Base-by-base conservation (phyloP, 2,888 invertebrate species). In the Cecidostiba fungosa region DNA sequence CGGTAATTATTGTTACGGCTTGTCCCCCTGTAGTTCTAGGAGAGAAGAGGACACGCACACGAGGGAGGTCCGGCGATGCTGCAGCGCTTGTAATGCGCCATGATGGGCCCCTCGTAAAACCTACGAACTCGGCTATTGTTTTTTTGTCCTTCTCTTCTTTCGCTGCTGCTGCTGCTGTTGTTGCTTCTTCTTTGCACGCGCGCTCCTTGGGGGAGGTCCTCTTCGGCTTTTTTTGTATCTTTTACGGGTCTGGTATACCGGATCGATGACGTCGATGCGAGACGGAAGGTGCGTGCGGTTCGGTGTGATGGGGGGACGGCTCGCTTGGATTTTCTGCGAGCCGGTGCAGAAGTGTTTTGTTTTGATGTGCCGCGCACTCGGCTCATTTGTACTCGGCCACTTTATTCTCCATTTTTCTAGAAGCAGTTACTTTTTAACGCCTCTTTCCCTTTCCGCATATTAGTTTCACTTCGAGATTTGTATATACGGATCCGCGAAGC, bases 1-100 rank as follows among this genome's bases (percentile, higher is more conserved):
- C 84, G 73, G 77, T 86, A 86, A 86, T 87, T 86, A 87, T 85
- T 78, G 79, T 78, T 84, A 84, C 73, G 81, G 84, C 70, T 59
- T 50, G 80, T 79, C 80, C 43, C 54, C 69, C n/a, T 77, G 50
- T 6, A 59, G 23, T 59, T 59, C 36, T 70, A 19, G 76, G 5
- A 29, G 74, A 43, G 66, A 50, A 79, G 47, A 66, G 76, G 59
- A 76, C n/a, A 16, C n/a, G 59, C 14, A 76, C 50, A 59, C 29
- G 78, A 76, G 80, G 79, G 78, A 77, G 84, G 82, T 80, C 62
- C 59, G 39, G 54, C 32, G n/a, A 8, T 76, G 16, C 4, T 54
- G 54, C n/a, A 23, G 54, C 54, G 54, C 29, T 29, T 36, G 77
- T 86, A 86, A 86, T 62, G 43, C 66, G 70, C 80, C 84, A 81